Evolutionary conservation across 1,140 invertebrate genomes (phyloP), one percentile per base, ranked within the genome.

Genomic region (Ylistrum balloti): DNA sequence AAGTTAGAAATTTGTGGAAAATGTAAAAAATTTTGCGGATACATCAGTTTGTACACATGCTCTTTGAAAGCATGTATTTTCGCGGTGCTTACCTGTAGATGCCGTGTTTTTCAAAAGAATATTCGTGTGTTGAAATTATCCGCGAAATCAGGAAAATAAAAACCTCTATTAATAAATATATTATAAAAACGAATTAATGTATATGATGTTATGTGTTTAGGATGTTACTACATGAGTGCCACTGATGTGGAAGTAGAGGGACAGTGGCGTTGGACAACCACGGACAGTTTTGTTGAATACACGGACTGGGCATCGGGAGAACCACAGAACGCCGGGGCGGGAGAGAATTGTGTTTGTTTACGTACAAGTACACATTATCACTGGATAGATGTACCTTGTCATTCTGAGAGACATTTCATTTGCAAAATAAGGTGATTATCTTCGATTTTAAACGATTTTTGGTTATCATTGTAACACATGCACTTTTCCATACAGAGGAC

Each of bases 261-360:
- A 86, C 86, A 38, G 5, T 86, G 34, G 33, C 3, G 33, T 3
- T 86, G 86, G 86, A 0, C 86, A 20, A 86, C n/a, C 86, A 86
- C 17, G n/a, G 13, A 33, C 17, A 15, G 5, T 34, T 33, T 9
- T 2, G 86, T 86, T 33, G 17, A 20, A 0, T 38, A 34, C 86
- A 86, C 86, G 20, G 86, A 86, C 86, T 86, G 86, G 86, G 33
- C 17, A 38, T 33, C 86, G 0, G n/a, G 15, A 11, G 86, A 86
- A 86, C 86, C 86, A 86, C 17, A 86, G 20, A 33, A 86, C 13
- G 32, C 33, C 20, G 86, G 86, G 33, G 1, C 32, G 13, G 33
- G 33, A 11, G 85, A 86, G 33, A 34, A 86, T n/a, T 86, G 85
- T 32, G 85, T 86, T 0, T 33, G 33, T 34, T 33, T 86, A 9